Evolutionary conservation across 2,888 invertebrate genomes (phyloP), one percentile per base, ranked within the genome.

Genomic region (Brenthis daphne): DNA sequence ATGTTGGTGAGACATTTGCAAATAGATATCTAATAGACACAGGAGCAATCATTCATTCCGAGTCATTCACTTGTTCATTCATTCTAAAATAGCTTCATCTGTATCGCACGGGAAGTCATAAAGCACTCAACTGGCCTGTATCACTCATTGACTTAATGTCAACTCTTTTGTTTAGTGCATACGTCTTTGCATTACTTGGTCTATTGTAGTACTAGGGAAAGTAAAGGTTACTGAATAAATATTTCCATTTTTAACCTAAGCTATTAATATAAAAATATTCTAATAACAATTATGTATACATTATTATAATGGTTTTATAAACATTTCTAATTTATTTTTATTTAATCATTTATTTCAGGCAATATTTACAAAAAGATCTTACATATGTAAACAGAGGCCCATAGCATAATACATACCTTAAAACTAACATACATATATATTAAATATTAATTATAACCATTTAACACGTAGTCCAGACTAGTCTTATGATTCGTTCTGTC

Each of bases 61-160:
- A 64, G 77, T 82, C 85, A 81, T 85, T 85, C 87, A 87, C 83
- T 82, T 82, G 82, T 81, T 82, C 85, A 86, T 86, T 87, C 84
- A 84, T 78, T 77, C 77, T 77, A 80, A 88, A 89, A 89, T 88
- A 89, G 85, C 82, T 76, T 82, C 86, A 89, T 89, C 89, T 85
- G 60, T 60, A 60, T 60, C 60, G 81, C 74, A 53, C 78, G 73
- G 77, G 91, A 91, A 91, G 90, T 83, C 84, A 87, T 91, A 91
- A 91, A 91, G 65, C 86, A 90, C 82, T 90, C 89, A 80, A 69
- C 78, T 73, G 71, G 76, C 74, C 76, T 82, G 84, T 84, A 87
- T 89, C 88, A 83, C 81, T 83, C 82, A 79, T 79, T 82, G 82
- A 77, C 79, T 75, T 77, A 43, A 72, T 82, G 83, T 82, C 85